Base-by-base conservation (phyloP, 2,113 vertebrate species). In the Chaetodon auriga region DNA sequence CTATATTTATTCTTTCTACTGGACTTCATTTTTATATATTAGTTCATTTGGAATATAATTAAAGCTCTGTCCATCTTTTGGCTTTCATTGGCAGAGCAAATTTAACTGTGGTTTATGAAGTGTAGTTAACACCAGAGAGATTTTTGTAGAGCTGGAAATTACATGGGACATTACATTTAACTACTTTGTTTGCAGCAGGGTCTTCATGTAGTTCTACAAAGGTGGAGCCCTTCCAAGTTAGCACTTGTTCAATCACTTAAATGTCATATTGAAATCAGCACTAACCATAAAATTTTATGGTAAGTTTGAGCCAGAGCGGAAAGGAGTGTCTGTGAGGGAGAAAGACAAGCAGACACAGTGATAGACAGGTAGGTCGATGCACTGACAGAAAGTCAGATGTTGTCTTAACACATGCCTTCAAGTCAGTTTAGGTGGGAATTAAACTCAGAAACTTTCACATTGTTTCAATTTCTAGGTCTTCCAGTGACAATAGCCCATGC, bases 91-190 rank as follows among this genome's bases (percentile, higher is more conserved):
- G 71, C 78, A 78, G 71, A 81, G 86, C 84, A 84, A 81, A 90
- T 90, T 88, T 85, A 73, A 84, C 73, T 45, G 86, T 81, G 89
- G 73, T 95, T 95, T 94, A 94, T 94, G 93, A 91, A 82, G 93
- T 94, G 92, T 85, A 85, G 68, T 93, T 86, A 88, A 90, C 70
- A 89, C 69, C 73, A 80, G 49, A 82, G 84, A 93, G 86, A 84
- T 84, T 87, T 94, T 91, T 92, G 88, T 91, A 83, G 90, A 88
- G 77, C 87, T 82, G 68, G 75, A 87, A 91, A 94, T 95, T 93
- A 94, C 92, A 95, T 89, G 93, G 90, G 66, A 91, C 94, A 93
- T 94, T 94, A 90, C 76, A 88, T 93, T 94, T 93, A 93, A 95
- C 83, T 90, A 75, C 92, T 92, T 92, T 93, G 84, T 93, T 94